Percentiles rank a stretch among this genome's conserved stretches.
These are phyloP conservation scores for Gymnocephalus cernua DNA, from an alignment of 2,113 vertebrate species.

Conservation along the genomic window DNA sequence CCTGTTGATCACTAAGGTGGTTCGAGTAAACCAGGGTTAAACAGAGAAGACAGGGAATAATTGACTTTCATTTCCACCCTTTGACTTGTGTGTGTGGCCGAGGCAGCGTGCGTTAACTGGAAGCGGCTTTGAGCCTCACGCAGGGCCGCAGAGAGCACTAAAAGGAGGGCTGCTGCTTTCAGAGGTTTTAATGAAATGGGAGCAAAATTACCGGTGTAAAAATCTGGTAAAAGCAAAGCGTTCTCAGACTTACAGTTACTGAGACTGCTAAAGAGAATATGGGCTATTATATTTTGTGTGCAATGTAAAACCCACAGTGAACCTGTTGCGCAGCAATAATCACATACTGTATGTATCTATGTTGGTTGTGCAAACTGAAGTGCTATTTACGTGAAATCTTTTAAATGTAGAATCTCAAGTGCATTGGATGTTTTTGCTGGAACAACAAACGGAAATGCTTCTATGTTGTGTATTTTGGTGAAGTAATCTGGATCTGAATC, in stretches of 20 bases:
- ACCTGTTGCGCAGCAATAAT: too few species aligned
- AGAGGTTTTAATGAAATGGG: background rate
- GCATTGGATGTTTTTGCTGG: too few species aligned
- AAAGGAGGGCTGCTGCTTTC: conserved; percentile 18
- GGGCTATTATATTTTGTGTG: background rate
- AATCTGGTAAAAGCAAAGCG: background rate
- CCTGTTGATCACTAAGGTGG: conserved; percentile 23
- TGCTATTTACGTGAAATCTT: too few species aligned
- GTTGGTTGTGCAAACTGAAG: too few species aligned
- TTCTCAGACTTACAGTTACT: background rate
- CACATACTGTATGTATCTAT: too few species aligned
- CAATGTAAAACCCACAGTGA: too few species aligned
- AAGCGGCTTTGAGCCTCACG: background rate
- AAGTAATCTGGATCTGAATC: too few species aligned
- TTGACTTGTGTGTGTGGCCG: background rate
- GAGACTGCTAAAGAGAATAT: conserved; percentile 4
- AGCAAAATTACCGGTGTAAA: background rate
- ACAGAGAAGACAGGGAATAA: conserved; percentile 28
- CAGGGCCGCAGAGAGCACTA: background rate
- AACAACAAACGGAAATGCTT: too few species aligned
- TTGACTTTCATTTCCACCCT: conserved; percentile 20
- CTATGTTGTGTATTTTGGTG: too few species aligned
- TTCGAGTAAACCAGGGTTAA: conserved; percentile 27
- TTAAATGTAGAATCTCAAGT: too few species aligned
- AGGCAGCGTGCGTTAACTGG: background rate